Evolutionary conservation across 2,797 vertebrate genomes (phyloP), one percentile per base, ranked within the genome.

Genomic region (Cirrhinus mrigala): DNA sequence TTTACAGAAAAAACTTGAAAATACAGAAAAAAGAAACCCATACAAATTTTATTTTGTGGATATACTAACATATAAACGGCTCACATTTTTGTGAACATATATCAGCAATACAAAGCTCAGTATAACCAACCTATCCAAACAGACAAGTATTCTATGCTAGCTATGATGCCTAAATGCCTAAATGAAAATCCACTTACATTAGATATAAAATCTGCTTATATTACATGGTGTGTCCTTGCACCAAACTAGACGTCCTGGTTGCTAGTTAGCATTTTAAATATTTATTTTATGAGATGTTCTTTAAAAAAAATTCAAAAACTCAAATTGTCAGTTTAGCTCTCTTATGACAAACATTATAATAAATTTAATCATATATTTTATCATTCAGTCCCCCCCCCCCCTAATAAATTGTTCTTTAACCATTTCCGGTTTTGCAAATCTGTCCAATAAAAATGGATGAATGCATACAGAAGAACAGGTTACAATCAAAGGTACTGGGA

Each of bases 331-430:
- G 62, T 82, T 84, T 85, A 84, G 82, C 85, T 66, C 18, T 79
- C 82, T 81, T 87, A 79, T 86, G 70, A 79, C 84, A 85, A 81
- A 88, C 76, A 86, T 75, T 81, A 56, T 24, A 33, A 16, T 9
- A 64, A 70, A 81, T 27, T 60, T 73, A 77, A 76, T 80, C 44
- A 14, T 81, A 33, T 62, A 84, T 56, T 73, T 20, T 50, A 70
- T n/a, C 6, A 73, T 82, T 29, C 6, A 62, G 10, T 46, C 71
- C 71, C 29, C 11, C 15, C 46, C n/a, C n/a, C n/a, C n/a, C n/a
- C n/a, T 16, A 81, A 22, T 16, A 44, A 56, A 27, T 20, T 27
- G 1, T 3, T 58, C 1, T 71, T 56, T 82, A 46, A 44, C n/a
- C 7, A 82, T 73, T 58, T 29, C 6, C 6, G 10, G 10, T 70